Percentiles rank a stretch among this genome's conserved stretches.
Conservation (phyloP, 2,797 vertebrate species). For the Peromyscus nudipes region DNA sequence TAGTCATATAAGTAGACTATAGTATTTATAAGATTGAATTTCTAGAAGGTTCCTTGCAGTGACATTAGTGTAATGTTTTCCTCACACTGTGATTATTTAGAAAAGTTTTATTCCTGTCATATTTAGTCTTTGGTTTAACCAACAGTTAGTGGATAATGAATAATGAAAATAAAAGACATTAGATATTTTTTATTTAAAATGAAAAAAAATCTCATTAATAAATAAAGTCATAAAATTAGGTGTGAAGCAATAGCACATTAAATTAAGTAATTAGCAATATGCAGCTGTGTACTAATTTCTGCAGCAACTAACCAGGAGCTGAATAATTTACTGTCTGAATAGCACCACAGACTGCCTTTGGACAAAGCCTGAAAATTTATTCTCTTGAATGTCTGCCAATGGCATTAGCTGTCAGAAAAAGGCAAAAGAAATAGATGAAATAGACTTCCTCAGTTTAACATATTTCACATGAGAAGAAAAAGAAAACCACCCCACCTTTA, state of each 20-base stretch:
- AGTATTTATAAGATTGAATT: conserved; percentile 28
- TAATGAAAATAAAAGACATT: conserved; percentile 31
- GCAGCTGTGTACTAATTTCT: conserved; percentile 72
- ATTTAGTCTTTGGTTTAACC: conserved; percentile 73
- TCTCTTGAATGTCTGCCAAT: conserved; percentile 56
- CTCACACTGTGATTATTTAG: conserved; percentile 69
- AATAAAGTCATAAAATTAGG: conserved; percentile 76
- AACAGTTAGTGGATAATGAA: conserved; percentile 70
- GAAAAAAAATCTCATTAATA: conserved; percentile 67
- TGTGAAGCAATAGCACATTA: conserved; percentile 78
- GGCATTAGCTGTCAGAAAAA: conserved; percentile 66
- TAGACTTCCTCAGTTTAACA: conserved; percentile 46
- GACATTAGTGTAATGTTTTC: conserved; percentile 62
- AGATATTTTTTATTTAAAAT: conserved; percentile 82
- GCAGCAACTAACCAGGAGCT: conserved; percentile 72
- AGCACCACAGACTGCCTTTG: conserved; percentile 65
- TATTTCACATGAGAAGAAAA: conserved; percentile 48
- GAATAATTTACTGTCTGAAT: conserved; percentile 76
- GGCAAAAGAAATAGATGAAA: conserved; percentile 57
- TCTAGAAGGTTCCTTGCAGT: conserved; percentile 69
- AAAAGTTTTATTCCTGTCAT: conserved; percentile 68
- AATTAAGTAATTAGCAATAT: conserved; percentile 70
- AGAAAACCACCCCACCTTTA: neutral
- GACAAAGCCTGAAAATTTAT: conserved; percentile 59
- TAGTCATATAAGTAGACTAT: conserved; percentile 68